Evolutionary conservation across 2,797 vertebrate species (phyloP), one percentile per base, ranked within the genome.

Genomic region (Trachops cirrhosus): DNA sequence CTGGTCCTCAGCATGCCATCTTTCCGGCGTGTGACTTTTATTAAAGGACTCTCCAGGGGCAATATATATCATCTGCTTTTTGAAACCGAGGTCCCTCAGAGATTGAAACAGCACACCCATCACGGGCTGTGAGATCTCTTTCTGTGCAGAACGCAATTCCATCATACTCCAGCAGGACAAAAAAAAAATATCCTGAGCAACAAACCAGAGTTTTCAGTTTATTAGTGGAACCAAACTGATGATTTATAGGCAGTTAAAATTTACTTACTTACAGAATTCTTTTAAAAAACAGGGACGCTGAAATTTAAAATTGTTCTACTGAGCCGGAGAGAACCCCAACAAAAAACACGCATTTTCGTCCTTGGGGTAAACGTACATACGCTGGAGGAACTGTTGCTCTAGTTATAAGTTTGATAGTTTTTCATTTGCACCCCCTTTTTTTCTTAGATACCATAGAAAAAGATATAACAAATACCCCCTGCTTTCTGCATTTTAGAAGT

Each of bases 31-130:
- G 98, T 97, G 97, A 97, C 77, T 98, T 97, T 89, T 97, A 97
- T 98, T 98, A 98, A 98, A 97, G 95, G 91, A 92, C 97, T 98
- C 64, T 98, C 98, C 97, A 93, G 95, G 93, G 97, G 95, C 96
- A 96, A 93, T 96, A 97, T 52, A 18, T 97, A 97, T 98, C 97
- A 97, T 97, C 98, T 97, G 97, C 97, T 97, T 98, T 96, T 96
- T 96, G 95, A 97, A 98, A 98, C 91, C 96, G 68, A 98, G 97
- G 96, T 97, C 97, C 97, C 97, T 97, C 78, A 39, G 96, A 98
- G 98, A 97, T 96, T 97, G 97, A 98, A 98, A 98, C 97, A 96
- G 96, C 97, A 97, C 86, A 97, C 97, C 97, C 89, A 97, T 98
- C 97, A 98, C 97, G 97, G 97, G 96, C 95, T 94, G 95, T 67